phyloP scores from a whole-genome alignment of 2,113 vertebrate species.

The Phoenicopterus ruber region DNA sequence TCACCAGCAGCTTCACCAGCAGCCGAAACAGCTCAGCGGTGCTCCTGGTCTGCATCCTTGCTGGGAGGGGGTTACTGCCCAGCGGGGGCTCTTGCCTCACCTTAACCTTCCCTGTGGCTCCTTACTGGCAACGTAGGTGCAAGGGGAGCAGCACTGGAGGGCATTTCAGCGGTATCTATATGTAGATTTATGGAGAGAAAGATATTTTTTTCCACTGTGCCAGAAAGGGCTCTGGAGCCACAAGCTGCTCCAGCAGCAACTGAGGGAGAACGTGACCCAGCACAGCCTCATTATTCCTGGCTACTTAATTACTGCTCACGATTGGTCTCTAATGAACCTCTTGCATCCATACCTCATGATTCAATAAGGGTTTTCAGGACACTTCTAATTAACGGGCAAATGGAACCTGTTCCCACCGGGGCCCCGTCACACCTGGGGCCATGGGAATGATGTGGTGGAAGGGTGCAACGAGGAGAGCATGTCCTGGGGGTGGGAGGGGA shows the following conservation, averaged over 20 bases:
- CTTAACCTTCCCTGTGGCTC: background rate
- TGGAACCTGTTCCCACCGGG: background rate
- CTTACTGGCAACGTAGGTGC: rapidly evolving
- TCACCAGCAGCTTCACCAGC: background rate
- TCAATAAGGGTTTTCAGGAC: background rate
- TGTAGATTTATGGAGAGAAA: rapidly evolving
- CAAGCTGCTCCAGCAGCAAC: background rate
- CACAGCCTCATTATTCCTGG: background rate
- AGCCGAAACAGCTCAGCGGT: background rate
- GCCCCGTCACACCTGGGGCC: background rate
- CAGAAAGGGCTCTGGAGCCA: background rate
- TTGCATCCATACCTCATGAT: background rate
- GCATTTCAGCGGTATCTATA: rapidly evolving
- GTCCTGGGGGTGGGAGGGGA: too few species aligned
- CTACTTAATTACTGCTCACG: background rate
- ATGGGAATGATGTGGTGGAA: background rate
- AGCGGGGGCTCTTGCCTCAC: background rate
- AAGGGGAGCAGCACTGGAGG: background rate
- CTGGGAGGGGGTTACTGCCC: rapidly evolving
- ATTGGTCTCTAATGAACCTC: background rate
- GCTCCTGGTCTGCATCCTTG: background rate
- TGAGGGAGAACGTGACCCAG: background rate
- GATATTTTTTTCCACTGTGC: background rate
- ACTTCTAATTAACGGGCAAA: background rate
- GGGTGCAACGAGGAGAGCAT: background rate